These are phyloP conservation scores for Polypedilum pembai DNA, from an alignment of 1,140 invertebrate genomes.

Conservation along the genomic window DNA sequence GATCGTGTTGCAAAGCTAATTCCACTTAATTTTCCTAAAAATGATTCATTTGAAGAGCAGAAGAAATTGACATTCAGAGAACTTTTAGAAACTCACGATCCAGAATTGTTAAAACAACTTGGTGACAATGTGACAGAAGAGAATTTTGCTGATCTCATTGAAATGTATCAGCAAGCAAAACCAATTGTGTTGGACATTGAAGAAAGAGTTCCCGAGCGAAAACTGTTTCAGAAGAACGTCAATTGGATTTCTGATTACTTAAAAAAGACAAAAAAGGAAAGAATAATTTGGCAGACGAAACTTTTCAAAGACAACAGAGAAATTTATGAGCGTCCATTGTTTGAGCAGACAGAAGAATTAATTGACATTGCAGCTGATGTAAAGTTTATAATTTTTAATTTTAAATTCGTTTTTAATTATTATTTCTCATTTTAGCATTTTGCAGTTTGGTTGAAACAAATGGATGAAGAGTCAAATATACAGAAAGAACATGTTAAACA, in stretches of 20 bases:
- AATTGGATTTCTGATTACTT: slow-evolving; percentile 39
- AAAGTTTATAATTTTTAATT: too few species aligned
- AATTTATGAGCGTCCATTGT: slow-evolving; percentile 35
- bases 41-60: slow-evolving; percentile 38
- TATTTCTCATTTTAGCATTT: slow-evolving; percentile 35
- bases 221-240: slow-evolving; percentile 33
- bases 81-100: slow-evolving; percentile 34
- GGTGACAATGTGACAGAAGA: slow-evolving; percentile 34
- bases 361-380: slow-evolving; percentile 42
- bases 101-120: slow-evolving; percentile 34
- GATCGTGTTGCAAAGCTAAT: slow-evolving; percentile 38
- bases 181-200: slow-evolving; percentile 37
- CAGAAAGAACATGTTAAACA: slow-evolving; percentile 40
- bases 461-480: slow-evolving; percentile 36
- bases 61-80: slow-evolving; percentile 37
- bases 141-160: slow-evolving; percentile 36
- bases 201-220: slow-evolving; percentile 35
- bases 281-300: slow-evolving; percentile 33
- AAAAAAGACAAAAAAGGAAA: slow-evolving; percentile 32
- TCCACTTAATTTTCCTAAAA: slow-evolving; percentile 30
- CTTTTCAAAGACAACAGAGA: slow-evolving; percentile 31
- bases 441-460: slow-evolving; percentile 38
- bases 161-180: neutral
- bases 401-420: too few species aligned
- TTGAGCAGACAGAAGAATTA: slow-evolving; percentile 40